Base-by-base conservation (phyloP, 2,888 invertebrate genomes). In the Penaeus monodon region DNA sequence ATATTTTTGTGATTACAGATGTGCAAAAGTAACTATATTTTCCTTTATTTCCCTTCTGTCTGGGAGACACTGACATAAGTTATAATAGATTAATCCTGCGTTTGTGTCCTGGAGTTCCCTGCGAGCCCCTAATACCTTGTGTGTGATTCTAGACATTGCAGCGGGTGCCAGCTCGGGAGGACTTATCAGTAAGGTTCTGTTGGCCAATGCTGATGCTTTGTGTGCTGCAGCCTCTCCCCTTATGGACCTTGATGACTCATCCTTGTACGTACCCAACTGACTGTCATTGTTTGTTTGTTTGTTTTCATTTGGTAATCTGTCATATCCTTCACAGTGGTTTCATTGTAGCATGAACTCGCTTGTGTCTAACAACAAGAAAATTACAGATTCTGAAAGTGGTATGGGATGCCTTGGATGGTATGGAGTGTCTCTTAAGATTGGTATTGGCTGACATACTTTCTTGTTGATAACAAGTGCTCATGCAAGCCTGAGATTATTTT, bases 161-260 rank as follows among this genome's bases (percentile, higher is more conserved):
- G 81, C 88, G 22, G 89, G 90, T 10, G 81, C 77, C 27, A 85
- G 84, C 38, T 80, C 87, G 14, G 90, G 95, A 64, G 97, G 98
- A 38, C 96, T 99, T 91, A 97, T 99, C 91, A 97, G 98, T 91
- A 97, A 98, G 93, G 98, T 98, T 91, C 94, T 99, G 44, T 93
- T 99, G 90, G 98, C 98, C 80, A 99, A 99, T 92, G 98, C 98
- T 7, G 98, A 99, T 92, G 97, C 98, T 1, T 94, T 99, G 10
- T 98, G 98, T 92, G 98, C 98, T 1, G 97, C 98, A 1, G 98
- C 97, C n/a, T 97, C 97, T 89, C 98, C 98, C 0, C 93, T 98
- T 22, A 97, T 98, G 96, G 98, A 98, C 92, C 96, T 97, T 0
- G 97, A 97, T 91, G 97, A 97, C 91, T 96, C 96, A 0, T 93